These are phyloP conservation scores for Psilanteris sp. DNA, from an alignment of 1,140 invertebrate genomes.

Conservation along the genomic window DNA sequence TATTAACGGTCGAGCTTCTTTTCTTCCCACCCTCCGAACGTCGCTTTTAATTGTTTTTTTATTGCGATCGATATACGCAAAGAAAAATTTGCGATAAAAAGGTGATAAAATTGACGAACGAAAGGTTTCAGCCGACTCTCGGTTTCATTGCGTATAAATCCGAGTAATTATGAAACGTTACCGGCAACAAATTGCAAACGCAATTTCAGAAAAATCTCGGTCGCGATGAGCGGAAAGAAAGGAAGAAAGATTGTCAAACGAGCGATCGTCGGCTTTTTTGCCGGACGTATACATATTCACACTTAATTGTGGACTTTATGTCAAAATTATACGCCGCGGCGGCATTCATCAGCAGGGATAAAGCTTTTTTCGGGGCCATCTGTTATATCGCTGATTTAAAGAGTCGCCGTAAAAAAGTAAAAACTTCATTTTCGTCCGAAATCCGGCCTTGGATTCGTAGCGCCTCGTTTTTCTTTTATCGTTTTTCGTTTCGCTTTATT, in stretches of 20 bases:
- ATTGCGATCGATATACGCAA: slow-evolving; percentile 1
- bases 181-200: slow-evolving; percentile 37
- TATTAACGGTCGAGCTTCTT: slow-evolving; percentile 10
- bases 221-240: slow-evolving; percentile 1
- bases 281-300: slow-evolving; percentile 51
- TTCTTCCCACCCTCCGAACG: no score
- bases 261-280: slow-evolving; percentile 22
- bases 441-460: slow-evolving; percentile 49
- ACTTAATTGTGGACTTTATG: slow-evolving; percentile 65
- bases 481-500: no score
- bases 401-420: slow-evolving; percentile 58
- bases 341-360: slow-evolving; percentile 54
- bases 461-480: no score
- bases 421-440: slow-evolving; percentile 60
- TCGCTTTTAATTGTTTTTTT: not conserved
- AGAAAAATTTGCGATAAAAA: no score
- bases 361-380: slow-evolving; percentile 52
- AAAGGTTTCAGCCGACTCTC: slow-evolving; percentile 37
- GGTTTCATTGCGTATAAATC: slow-evolving; percentile 45
- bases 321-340: slow-evolving; percentile 62
- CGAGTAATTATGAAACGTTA: slow-evolving; percentile 40
- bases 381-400: slow-evolving; percentile 60
- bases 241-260: slow-evolving; percentile 22
- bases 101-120: no score
- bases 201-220: slow-evolving; percentile 52